Conservation (phyloP, 2,888 invertebrate species). For the Lysandra coridon region DNA sequence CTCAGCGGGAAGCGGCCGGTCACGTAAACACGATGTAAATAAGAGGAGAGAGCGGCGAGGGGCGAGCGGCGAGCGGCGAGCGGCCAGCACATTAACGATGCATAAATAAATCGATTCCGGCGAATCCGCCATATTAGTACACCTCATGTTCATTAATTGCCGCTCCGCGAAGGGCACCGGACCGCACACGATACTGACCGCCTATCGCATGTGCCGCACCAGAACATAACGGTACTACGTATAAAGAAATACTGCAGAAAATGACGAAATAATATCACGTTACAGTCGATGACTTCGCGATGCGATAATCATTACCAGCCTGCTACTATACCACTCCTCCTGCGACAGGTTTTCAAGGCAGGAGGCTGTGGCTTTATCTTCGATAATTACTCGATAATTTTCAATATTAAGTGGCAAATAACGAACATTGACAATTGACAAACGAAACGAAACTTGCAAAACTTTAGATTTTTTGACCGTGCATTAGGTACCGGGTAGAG, state of each 20-base stretch:
- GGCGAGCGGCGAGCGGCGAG: background rate
- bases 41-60: background rate
- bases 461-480: no score
- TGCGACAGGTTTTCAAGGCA: background rate
- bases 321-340: no score
- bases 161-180: background rate
- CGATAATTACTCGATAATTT: background rate
- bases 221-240: background rate
- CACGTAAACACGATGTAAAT: background rate
- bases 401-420: no score
- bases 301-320: no score
- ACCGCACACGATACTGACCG: background rate
- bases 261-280: background rate
- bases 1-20: background rate
- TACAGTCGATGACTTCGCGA: background rate
- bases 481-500: background rate
- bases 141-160: conserved; percentile 19
- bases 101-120: conserved; percentile 17
- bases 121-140: conserved; percentile 8
- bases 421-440: no score
- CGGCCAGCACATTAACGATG: background rate
- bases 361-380: background rate
- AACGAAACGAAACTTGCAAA: no score
- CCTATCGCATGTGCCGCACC: background rate
- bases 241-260: background rate